Base-by-base conservation (phyloP, 2,888 invertebrate species). In the Hirudinaria manillensis region DNA sequence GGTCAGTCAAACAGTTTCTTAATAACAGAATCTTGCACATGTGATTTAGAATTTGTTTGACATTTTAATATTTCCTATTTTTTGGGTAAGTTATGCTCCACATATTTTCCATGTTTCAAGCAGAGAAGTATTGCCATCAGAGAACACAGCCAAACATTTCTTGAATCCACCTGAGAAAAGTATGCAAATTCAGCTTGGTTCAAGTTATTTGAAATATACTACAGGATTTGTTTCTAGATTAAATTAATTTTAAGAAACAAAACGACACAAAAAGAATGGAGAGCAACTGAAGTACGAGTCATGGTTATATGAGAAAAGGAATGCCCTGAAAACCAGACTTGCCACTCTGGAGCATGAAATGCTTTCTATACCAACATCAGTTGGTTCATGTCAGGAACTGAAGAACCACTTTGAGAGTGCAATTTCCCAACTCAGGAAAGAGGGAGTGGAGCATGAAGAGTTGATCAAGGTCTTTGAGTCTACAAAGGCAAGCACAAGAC, bases 221-320 rank as follows among this genome's bases (percentile, higher is more conserved):
- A 21, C n/a, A 13, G 27, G 21, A 24, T 56, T 56, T 27, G 13
- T n/a, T 13, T 27, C 13, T 61, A 27, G 61, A 1, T 16, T 1
- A 61, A 61, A 61, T 27, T 34, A 68, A 68, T 29, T 36, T 3
- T 34, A 24, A 68, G 68, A 68, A 68, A 32, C 32, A 6, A 68
- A 34, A 68, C n/a, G 36, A 36, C n/a, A 68, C 32, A 68, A 68
- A 36, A 68, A 68, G 32, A 32, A 29, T 19, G 36, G 36, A n/a
- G 68, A 68, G 68, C 32, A 36, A 36, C n/a, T n/a, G n/a, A 32
- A 68, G 36, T 68, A 68, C 36, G 68, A 68, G 36, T 34, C 36
- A 1, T 68, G 68, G 68, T 36, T 68, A 19, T 29, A 34, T 24
- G 68, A 68, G 32, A 68, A 32, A 36, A 68, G 32, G 68, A 34